Base-by-base conservation (phyloP, 2,888 invertebrate species). In the Hoplodrina blanda region DNA sequence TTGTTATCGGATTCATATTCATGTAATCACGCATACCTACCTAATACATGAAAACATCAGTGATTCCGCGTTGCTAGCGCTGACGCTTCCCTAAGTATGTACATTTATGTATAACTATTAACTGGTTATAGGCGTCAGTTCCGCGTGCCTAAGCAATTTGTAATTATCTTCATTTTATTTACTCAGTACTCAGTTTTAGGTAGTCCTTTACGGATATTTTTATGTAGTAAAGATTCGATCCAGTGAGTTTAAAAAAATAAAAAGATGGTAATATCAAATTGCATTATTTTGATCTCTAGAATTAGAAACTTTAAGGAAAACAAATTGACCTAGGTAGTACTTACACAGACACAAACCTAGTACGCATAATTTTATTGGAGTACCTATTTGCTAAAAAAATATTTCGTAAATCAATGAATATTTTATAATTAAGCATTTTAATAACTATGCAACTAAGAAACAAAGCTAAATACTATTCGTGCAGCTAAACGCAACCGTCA, bases 81-180 rank as follows among this genome's bases (percentile, higher is more conserved):
- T 68, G 69, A 76, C 62, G 85, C 80, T 86, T 86, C 83, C 82
- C 70, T 69, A 79, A 75, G 66, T 62, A 68, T 57, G 55, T 72
- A 74, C 72, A 30, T 76, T 73, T 72, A 74, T 73, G 77, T 76
- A 56, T 73, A 76, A 46, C 61, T 70, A 71, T 74, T 78, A 69
- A 70, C 68, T 54, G 53, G 73, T 64, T 72, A 33, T 41, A 83
- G 63, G 84, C 75, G 82, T 82, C 65, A 86, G 78, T 86, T 85
- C 86, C 82, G 85, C 85, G 68, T 85, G 68, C 84, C 78, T 70
- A 53, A 64, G 73, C 74, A 80, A 77, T 85, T 83, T 78, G 73
- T 78, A 63, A 76, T 81, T 70, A 75, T 41, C 13, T 41, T 11
- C 41, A 30, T 83, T 70, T 76, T 80, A 78, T 73, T 69, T 72